Percentiles rank a stretch among this genome's conserved stretches.
Conservation (phyloP, 2,888 invertebrate species). For the Pterostichus niger region DNA sequence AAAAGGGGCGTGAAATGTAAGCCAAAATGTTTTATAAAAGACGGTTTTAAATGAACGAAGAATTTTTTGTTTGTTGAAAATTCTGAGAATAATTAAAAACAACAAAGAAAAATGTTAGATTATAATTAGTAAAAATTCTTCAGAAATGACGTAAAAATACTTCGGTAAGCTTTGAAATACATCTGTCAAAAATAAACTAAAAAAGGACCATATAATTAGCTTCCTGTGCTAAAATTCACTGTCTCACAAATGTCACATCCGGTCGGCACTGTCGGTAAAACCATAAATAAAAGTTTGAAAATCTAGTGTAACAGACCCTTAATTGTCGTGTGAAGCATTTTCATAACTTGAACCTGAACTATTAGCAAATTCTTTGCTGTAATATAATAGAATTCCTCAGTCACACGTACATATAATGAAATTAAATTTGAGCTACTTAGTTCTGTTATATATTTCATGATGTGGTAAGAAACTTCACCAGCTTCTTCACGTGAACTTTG, state of each 20-base stretch:
- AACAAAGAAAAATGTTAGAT: constrained; percentile 37
- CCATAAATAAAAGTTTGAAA: not conserved
- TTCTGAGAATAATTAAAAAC: constrained; percentile 30
- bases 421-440: not conserved
- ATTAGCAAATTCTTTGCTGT: constrained; percentile 9
- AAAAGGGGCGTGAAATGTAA: no score
- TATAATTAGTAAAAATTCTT: constrained; percentile 28
- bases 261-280: not conserved
- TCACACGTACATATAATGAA: not conserved
- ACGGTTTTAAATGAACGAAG: no score
- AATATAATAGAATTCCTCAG: constrained; percentile 22
- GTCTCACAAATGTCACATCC: constrained; percentile 44
- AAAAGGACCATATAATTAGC: constrained; percentile 41
- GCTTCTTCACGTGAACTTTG: no score
- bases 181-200: constrained; percentile 27
- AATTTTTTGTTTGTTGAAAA: not conserved
- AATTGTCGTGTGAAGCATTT: constrained; percentile 20
- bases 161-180: constrained; percentile 34
- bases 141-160: constrained; percentile 26
- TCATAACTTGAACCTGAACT: not conserved
- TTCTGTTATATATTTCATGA: no score
- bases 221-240: constrained; percentile 56
- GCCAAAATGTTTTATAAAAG: no score
- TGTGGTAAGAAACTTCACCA: no score
- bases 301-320: not conserved